Conservation (phyloP, 2,113 vertebrate genomes). For the Alouatta palliata region DNA sequence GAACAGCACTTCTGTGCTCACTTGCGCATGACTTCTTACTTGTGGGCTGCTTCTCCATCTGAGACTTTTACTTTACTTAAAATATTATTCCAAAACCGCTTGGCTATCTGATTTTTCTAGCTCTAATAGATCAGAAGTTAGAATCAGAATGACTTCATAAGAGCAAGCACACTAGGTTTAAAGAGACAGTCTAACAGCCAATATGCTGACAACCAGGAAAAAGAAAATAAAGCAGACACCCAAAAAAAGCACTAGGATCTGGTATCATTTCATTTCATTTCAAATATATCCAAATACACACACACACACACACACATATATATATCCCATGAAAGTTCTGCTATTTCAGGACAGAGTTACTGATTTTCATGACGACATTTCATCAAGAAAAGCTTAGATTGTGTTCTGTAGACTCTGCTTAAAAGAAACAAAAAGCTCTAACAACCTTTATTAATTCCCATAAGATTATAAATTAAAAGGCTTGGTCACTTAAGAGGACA, state of each 20-base stretch:
- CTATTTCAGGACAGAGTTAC: not conserved
- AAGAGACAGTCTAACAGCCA: not conserved
- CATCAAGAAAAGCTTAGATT: not conserved
- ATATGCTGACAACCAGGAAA: not conserved
- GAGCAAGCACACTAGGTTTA: not conserved
- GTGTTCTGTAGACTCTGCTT: not conserved
- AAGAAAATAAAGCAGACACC: not conserved
- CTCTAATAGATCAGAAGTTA: not conserved
- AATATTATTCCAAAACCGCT: not conserved
- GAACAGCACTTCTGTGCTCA: not conserved
- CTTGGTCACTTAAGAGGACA: not conserved
- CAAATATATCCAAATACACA: not conserved
- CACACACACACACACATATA: too few species aligned
- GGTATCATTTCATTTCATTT: not conserved
- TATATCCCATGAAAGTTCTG: not conserved
- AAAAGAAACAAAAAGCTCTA: not conserved
- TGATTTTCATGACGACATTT: not conserved
- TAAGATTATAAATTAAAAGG: not conserved
- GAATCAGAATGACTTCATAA: not conserved
- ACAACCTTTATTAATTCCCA: not conserved
- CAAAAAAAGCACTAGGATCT: not conserved
- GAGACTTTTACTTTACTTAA: not conserved
- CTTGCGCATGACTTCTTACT: not conserved
- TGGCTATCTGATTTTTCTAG: not conserved
- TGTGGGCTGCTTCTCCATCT: too few species aligned